These are phyloP conservation scores for Troides oblongomaculatus DNA, from an alignment of 2,888 invertebrate genomes.

Conservation along the genomic window DNA sequence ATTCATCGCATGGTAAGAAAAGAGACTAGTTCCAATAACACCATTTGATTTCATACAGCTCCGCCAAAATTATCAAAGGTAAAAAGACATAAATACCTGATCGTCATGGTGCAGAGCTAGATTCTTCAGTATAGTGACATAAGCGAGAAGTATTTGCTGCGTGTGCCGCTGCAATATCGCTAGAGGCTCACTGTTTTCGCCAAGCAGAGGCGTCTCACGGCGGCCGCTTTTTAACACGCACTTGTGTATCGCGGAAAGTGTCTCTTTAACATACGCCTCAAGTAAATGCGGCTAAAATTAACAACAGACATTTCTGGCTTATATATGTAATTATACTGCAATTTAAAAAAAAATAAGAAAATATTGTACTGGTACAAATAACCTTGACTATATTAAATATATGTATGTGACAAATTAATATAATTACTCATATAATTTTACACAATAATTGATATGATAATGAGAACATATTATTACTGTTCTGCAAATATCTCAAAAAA, in stretches of 20 bases:
- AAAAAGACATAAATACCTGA: slow-evolving; percentile 56
- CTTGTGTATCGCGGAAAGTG: slow-evolving; percentile 66
- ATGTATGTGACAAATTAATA: no score
- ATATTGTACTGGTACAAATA: no score
- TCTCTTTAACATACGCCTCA: slow-evolving; percentile 61
- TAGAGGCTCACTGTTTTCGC: slow-evolving; percentile 57
- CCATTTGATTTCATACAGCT: no score
- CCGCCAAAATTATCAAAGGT: no score
- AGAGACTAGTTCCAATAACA: no score
- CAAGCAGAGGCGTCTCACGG: slow-evolving; percentile 66
- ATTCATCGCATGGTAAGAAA: no score
- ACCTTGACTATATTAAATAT: no score
- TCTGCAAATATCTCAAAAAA: no score
- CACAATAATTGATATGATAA: no score
- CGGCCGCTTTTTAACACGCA: slow-evolving; percentile 63
- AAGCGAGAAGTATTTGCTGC: slow-evolving; percentile 82
- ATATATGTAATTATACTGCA: background rate
- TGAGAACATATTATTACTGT: no score
- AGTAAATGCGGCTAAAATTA: slow-evolving; percentile 58
- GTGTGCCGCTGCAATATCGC: slow-evolving; percentile 60
- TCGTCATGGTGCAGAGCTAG: slow-evolving; percentile 86
- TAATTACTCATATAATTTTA: no score
- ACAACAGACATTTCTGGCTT: background rate
- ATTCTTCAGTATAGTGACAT: slow-evolving; percentile 84
- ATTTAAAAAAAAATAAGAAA: no score